These are phyloP conservation scores for Pomatostomus ruficeps DNA, from an alignment of 2,113 vertebrate species.

Conservation along the genomic window DNA sequence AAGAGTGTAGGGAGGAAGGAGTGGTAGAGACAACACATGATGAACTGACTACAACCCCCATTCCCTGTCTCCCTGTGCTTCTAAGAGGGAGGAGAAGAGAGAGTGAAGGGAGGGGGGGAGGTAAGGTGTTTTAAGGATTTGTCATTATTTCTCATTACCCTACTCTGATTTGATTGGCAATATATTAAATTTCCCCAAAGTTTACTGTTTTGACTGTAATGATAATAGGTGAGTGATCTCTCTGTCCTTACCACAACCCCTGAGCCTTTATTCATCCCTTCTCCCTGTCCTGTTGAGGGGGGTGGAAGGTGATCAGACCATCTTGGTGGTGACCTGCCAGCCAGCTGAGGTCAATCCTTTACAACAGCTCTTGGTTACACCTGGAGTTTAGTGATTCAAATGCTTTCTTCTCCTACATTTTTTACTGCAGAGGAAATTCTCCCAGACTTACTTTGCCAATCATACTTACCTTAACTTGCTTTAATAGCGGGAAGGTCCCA, in stretches of 20 bases:
- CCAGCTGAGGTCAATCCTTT: neutral
- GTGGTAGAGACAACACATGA: neutral
- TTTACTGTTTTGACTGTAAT: neutral
- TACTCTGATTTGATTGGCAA: neutral
- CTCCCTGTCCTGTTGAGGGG: neutral
- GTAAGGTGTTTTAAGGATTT: neutral
- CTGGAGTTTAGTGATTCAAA: neutral
- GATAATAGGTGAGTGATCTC: neutral
- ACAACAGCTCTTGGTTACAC: neutral
- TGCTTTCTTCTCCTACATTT: neutral
- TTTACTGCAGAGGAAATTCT: neutral
- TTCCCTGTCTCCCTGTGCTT: accelerated
- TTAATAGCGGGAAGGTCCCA: accelerated
- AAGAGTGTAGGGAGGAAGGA: neutral
- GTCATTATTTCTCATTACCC: neutral
- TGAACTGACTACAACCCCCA: neutral
- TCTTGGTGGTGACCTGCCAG: too few relatives aligned
- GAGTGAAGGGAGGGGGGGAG: accelerated
- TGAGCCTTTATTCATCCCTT: accelerated
- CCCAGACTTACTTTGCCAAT: neutral
- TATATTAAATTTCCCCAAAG: neutral
- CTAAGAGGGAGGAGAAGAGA: accelerated
- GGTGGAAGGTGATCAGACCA: accelerated
- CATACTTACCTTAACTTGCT: neutral
- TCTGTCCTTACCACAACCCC: neutral